These are phyloP conservation scores for Myotis vivesi DNA, from an alignment of 2,797 vertebrate species.

Conservation along the genomic window DNA sequence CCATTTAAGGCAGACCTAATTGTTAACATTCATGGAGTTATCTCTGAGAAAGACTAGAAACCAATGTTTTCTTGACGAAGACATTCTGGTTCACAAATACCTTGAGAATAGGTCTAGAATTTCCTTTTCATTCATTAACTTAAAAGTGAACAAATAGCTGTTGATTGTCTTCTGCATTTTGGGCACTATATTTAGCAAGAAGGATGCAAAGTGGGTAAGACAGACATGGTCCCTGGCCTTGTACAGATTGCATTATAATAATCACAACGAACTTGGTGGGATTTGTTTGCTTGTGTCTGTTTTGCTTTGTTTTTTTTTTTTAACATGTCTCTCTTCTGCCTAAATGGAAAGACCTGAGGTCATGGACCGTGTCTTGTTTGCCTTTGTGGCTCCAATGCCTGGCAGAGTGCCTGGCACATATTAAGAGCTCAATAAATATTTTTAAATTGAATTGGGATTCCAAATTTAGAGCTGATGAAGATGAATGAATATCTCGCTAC, in stretches of 20 bases:
- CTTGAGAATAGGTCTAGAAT: not conserved
- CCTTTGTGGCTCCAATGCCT: not conserved
- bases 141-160: not conserved
- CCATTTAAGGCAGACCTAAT: not conserved
- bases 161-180: not conserved
- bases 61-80: not conserved
- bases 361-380: not conserved
- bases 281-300: not conserved
- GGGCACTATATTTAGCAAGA: not conserved
- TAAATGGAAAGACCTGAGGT: not conserved
- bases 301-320: not conserved
- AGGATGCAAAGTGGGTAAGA: not conserved
- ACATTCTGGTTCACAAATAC: not conserved
- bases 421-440: constrained; percentile 73
- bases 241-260: not conserved
- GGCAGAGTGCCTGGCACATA: constrained; percentile 54
- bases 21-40: not conserved
- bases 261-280: not conserved
- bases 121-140: not conserved
- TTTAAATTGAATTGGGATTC: constrained; percentile 71
- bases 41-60: not conserved
- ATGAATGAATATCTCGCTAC: constrained; percentile 55
- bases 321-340: not conserved
- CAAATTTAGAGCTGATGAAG: constrained; percentile 73
- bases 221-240: not conserved